phyloP scores from a whole-genome alignment of 37 sponge, comb jelly and placozoan genomes.

The Diacarnus erythraeanus region DNA sequence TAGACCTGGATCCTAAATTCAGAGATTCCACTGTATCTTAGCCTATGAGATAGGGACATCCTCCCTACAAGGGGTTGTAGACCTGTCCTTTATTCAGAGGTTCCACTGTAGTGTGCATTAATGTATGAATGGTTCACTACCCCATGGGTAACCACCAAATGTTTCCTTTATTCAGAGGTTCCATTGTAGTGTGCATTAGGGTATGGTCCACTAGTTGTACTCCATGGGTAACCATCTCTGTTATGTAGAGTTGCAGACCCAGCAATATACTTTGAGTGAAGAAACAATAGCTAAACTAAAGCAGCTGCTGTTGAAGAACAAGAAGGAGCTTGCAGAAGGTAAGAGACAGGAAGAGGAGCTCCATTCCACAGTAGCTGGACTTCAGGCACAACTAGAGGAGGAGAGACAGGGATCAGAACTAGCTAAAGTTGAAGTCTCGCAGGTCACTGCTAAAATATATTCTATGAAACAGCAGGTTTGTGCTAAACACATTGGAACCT shows the following conservation, averaged over 20 bases:
- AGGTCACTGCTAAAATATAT: slow-evolving; percentile 32
- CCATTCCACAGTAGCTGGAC: slow-evolving; percentile 19
- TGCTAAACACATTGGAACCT: neutral
- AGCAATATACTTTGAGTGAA: slow-evolving; percentile 38
- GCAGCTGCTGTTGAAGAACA: slow-evolving; percentile 69
- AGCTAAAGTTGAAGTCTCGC: slow-evolving; percentile 56
- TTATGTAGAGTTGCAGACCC: slow-evolving; percentile 27
- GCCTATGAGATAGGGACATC: neutral
- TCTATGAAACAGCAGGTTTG: slow-evolving; percentile 55
- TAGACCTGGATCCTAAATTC: neutral
- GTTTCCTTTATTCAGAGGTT: too few relatives aligned
- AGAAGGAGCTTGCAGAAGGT: slow-evolving; percentile 76
- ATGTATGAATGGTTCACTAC: too few relatives aligned
- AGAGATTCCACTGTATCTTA: too few relatives aligned
- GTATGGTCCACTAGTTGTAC: neutral
- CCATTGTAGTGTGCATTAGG: too few relatives aligned
- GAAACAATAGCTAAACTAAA: slow-evolving; percentile 74
- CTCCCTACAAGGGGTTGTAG: slow-evolving; percentile 16
- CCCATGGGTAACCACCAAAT: too few relatives aligned
- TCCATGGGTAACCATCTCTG: neutral
- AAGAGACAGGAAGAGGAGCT: slow-evolving; percentile 57
- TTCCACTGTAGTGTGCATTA: too few relatives aligned
- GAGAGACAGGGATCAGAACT: slow-evolving; percentile 42
- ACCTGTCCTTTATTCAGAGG: too few relatives aligned
- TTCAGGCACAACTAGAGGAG: slow-evolving; percentile 48